These are phyloP conservation scores for Corvus moneduloides DNA, from an alignment of 2,113 vertebrate species.

Conservation along the genomic window DNA sequence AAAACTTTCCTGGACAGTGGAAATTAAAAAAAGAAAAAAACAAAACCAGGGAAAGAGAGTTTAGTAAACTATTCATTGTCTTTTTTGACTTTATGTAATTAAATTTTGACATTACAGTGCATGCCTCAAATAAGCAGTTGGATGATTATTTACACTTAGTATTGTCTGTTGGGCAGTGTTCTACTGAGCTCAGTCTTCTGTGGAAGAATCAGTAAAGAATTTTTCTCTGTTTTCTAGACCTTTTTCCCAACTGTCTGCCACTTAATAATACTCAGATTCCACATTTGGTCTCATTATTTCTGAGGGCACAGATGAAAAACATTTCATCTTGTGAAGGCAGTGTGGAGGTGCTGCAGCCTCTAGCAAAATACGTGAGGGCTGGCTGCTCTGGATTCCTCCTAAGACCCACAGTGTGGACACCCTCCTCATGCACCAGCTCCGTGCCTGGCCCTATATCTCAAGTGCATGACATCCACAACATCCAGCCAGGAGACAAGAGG, in stretches of 20 bases:
- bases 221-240: neutral
- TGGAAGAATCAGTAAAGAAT: neutral
- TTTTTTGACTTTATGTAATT: neutral
- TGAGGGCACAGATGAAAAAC: neutral
- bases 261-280: neutral
- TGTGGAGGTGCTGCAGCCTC: neutral
- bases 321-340: neutral
- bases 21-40: neutral
- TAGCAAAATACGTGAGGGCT: rapidly evolving
- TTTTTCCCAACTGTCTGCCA: neutral
- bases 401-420: neutral
- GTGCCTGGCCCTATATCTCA: rapidly evolving
- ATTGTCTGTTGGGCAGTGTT: neutral
- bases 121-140: neutral
- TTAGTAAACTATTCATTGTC: neutral
- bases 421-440: rapidly evolving
- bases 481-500: neutral
- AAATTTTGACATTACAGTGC: neutral
- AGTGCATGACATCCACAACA: neutral
- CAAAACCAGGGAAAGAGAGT: neutral
- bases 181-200: neutral
- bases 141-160: neutral
- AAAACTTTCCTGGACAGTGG: neutral
- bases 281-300: neutral
- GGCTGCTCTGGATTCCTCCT: neutral